Base-by-base conservation (phyloP, 1,140 invertebrate species). In the Drosophila bocqueti region DNA sequence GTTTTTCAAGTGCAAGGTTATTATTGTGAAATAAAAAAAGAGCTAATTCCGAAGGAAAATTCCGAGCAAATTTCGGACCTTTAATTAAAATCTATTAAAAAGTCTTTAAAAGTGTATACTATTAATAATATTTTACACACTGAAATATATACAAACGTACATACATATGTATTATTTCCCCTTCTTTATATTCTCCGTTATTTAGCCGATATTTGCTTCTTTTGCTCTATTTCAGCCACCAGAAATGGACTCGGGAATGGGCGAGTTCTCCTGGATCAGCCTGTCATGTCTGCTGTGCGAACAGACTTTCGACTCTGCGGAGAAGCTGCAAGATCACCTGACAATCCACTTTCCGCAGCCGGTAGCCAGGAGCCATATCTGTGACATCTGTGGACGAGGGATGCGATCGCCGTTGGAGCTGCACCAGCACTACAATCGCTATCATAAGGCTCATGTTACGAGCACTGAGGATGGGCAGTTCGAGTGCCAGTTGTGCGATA, bases 351-450 rank as follows among this genome's bases (percentile, higher is more conserved):
- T 24, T n/a, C 11, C 18, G 0, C 46, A 79, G 18, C 29, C 29
- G 8, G 43, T 43, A n/a, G n/a, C 18, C 26, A 21, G 10, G 10
- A 43, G 10, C 15, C 29, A 40, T 3, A 34, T 3, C n/a, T 83
- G 80, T n/a, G 60, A 83, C 38, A 46, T 83, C 7, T 83, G 81
- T 5, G 81, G 76, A 6, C 55, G 81, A 21, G 45, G 34, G 4
- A 26, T 83, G 26, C 62, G 63, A 34, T 79, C 75, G 4, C 63
- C 73, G 18, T 26, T 46, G n/a, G 54, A 82, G 36, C 26, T 68
- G 18, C 47, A 34, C 0, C 29, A 68, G 13, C 80, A 82, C 15
- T 59, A 61, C 8, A 60, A 50, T 18, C 69, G 63, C 1, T 83
- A 60, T 18, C 80, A 83, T 16, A 59, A 47, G 13, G 43, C 74